Evolutionary conservation across 2,797 vertebrate species (phyloP).

Genomic region (Sebastes nivosus): DNA sequence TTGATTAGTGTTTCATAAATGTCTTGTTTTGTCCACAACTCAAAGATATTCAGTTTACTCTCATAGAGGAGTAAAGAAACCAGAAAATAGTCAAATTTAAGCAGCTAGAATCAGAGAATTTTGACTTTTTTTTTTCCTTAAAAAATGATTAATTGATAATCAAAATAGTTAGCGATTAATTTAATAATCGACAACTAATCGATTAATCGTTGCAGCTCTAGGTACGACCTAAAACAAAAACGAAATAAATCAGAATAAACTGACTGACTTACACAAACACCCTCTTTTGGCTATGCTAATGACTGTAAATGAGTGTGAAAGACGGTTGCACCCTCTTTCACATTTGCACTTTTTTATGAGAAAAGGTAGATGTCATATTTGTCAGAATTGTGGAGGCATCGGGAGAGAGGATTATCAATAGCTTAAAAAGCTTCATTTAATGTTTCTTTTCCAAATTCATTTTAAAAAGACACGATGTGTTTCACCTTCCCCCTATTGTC

Average conservation of each 20-base stretch:
- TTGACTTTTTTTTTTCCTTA: fast-evolving
- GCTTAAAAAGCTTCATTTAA: constrained; percentile 64
- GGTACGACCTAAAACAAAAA: not conserved
- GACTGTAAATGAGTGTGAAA: constrained; percentile 18
- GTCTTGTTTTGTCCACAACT: too few relatives aligned
- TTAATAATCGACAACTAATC: too few relatives aligned
- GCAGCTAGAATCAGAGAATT: too few relatives aligned
- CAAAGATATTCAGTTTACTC: too few relatives aligned
- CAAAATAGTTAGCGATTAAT: too few relatives aligned
- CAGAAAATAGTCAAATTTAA: too few relatives aligned
- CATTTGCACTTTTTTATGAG: constrained; percentile 46
- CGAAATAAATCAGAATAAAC: not conserved
- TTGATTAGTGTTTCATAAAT: fast-evolving
- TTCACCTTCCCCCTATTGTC: constrained; percentile 51
- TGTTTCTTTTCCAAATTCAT: constrained; percentile 59
- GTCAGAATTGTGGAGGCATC: constrained; percentile 50
- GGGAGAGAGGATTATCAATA: constrained; percentile 68
- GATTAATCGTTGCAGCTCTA: too few relatives aligned
- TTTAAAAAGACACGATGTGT: constrained; percentile 55
- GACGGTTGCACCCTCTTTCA: constrained; percentile 25
- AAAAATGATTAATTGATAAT: too few relatives aligned
- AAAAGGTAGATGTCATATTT: constrained; percentile 50
- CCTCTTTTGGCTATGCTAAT: constrained; percentile 21
- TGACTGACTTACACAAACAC: not conserved
- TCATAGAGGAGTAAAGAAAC: too few relatives aligned